Percentiles rank a stretch among this genome's conserved stretches.
Evolutionary conservation across 2,113 vertebrate species (phyloP).

Genomic region (Corvus cornix): DNA sequence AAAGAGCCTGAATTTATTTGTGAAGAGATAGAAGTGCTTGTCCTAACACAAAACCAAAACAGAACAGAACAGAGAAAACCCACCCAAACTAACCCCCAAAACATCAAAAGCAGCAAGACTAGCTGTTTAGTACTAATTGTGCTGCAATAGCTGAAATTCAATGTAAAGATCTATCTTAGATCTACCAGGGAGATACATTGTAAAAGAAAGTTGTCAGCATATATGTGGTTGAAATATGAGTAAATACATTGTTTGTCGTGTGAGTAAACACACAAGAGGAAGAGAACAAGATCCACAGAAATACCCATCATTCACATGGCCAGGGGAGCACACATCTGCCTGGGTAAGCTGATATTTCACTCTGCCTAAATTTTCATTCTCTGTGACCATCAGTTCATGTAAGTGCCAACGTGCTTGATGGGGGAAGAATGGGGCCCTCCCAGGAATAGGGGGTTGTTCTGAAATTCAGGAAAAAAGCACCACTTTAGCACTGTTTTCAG

Average conservation of each 20-base stretch:
- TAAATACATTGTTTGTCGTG: background rate
- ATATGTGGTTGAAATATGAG: background rate
- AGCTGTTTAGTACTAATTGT: background rate
- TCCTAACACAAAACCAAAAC: background rate
- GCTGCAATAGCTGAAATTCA: background rate
- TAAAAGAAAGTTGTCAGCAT: background rate
- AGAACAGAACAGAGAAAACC: background rate
- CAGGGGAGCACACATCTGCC: rapidly evolving
- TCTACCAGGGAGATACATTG: background rate
- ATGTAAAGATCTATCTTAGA: background rate
- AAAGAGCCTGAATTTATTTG: background rate
- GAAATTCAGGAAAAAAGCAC: background rate
- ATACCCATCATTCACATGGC: rapidly evolving
- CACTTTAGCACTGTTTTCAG: background rate
- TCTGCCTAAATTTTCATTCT: background rate
- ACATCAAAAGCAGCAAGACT: background rate
- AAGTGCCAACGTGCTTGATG: background rate
- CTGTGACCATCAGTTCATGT: background rate
- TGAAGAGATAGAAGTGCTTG: background rate
- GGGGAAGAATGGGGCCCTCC: background rate
- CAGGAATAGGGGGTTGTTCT: background rate
- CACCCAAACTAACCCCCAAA: background rate
- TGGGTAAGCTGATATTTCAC: background rate
- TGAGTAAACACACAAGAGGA: background rate
- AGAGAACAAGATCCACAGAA: background rate